These are phyloP conservation scores for Chaenodraco wilsoni DNA, from an alignment of 2,797 vertebrate species.

Conservation along the genomic window DNA sequence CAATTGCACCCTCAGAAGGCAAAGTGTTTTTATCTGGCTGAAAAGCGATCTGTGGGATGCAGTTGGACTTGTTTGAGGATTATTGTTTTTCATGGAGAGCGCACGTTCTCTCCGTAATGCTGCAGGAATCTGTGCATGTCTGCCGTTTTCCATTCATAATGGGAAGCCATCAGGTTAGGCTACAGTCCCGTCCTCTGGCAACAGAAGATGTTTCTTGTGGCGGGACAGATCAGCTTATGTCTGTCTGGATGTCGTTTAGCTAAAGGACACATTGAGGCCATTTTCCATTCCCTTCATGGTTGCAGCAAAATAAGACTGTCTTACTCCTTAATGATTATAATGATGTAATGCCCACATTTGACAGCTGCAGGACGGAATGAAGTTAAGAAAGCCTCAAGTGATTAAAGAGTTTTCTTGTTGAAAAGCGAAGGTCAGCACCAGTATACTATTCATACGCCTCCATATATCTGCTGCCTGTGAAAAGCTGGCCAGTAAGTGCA, in stretches of 20 bases:
- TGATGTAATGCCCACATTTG: constrained; percentile 49
- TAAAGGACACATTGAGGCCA: constrained; percentile 56
- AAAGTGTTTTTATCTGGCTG: constrained; percentile 63
- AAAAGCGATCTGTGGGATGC: constrained; percentile 52
- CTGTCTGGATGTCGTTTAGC: constrained; percentile 61
- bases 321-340: constrained; percentile 56
- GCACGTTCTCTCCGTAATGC: constrained; percentile 48
- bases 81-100: constrained; percentile 63
- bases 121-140: constrained; percentile 57
- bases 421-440: constrained; percentile 34
- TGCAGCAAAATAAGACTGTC: constrained; percentile 52
- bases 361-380: constrained; percentile 51
- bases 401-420: constrained; percentile 30
- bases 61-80: constrained; percentile 53
- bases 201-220: constrained; percentile 31
- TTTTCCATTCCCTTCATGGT: constrained; percentile 60
- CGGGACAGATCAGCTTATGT: constrained; percentile 64
- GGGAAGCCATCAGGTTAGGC: constrained; percentile 55
- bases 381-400: constrained; percentile 39
- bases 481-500: constrained; percentile 57
- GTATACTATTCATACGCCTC: constrained; percentile 34
- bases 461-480: constrained; percentile 34
- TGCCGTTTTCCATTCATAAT: constrained; percentile 48
- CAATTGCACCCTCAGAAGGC: constrained; percentile 55
- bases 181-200: constrained; percentile 55